These are phyloP conservation scores for Larimichthys crocea DNA, from an alignment of 2,113 vertebrate species.

Conservation along the genomic window DNA sequence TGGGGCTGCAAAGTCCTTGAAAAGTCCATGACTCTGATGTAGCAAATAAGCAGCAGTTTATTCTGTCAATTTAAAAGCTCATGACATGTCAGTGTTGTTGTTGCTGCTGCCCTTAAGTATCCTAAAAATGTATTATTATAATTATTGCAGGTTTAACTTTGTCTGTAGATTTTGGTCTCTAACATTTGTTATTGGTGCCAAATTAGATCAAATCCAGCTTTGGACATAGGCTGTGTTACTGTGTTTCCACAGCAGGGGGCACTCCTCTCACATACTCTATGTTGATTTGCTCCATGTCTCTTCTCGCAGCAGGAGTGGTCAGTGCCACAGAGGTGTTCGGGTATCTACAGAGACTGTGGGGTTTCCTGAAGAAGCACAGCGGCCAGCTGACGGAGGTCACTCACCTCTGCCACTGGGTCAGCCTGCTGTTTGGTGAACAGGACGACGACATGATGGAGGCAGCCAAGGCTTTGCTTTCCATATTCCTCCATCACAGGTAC, in stretches of 20 bases:
- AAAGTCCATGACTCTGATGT: too few species aligned
- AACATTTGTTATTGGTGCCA: not conserved
- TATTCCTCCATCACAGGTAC: conserved; percentile 86
- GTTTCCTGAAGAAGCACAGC: conserved; percentile 83
- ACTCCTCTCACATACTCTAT: not conserved
- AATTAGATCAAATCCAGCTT: not conserved
- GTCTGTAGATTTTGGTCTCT: not conserved
- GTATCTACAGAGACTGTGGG: conserved; percentile 77
- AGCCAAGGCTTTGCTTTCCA: conserved; percentile 84
- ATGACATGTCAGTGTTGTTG: not conserved
- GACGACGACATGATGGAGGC: conserved; percentile 97
- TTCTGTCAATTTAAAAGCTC: not conserved
- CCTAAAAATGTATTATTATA: too few species aligned
- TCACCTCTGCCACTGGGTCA: conserved; percentile 89
- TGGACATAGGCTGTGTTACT: not conserved
- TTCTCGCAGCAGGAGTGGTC: conserved; percentile 40
- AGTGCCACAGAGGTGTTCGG: conserved; percentile 50
- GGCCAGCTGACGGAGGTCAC: conserved; percentile 21
- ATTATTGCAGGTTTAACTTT: not conserved
- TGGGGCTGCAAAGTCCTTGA: too few species aligned
- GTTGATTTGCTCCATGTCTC: not conserved
- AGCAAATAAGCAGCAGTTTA: not conserved
- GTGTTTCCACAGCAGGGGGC: conserved; percentile 50
- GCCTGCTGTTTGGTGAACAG: conserved; percentile 91
- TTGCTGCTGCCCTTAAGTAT: too few species aligned